Base-by-base conservation (phyloP, 2,797 vertebrate species). In the Enteromius afrohamiltoni region DNA sequence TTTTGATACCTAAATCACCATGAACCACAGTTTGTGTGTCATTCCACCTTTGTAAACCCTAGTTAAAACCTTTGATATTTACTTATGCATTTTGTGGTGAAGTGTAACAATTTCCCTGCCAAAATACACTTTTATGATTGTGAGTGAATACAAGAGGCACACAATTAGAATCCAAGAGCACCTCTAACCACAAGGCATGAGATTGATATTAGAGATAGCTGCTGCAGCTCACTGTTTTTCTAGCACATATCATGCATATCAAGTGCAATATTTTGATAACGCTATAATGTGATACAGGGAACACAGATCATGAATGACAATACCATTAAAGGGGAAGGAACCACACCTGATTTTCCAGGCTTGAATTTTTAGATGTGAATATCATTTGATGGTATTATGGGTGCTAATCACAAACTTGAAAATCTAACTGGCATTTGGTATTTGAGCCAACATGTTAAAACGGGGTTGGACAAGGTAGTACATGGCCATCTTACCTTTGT, bases 181-280 rank as follows among this genome's bases (percentile, higher is more conserved):
- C 7, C 40, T 77, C 9, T 78, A 16, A 76, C 19, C 45, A 76
- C 60, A 68, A 37, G 17, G 65, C 64, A 82, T 82, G 40, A 55
- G 40, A 77, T 68, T 76, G 62, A 83, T 70, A 21, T 60, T 83
- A 40, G 26, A 49, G 8, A 53, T 77, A 62, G 64, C 47, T 80
- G 51, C 26, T 60, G 40, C 26, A 68, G 26, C 51, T 60, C 37
- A 29, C 71, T 23, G 55, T 31, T 62, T 77, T 69, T 83, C n/a
- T 51, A 49, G 29, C 58, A 74, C 53, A 82, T 68, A 47, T 55
- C 23, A 77, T 67, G 45, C 62, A 62, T 78, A 45, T 68, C 7
- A 77, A 58, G 47, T 77, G 64, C 53, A 77, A 81, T 86, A 80
- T 82, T 81, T 86, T 78, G 17, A 82, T 77, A 64, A 62, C 51